phyloP scores from a whole-genome alignment of 1,140 invertebrate species.

The Sminthurides bifidus region DNA sequence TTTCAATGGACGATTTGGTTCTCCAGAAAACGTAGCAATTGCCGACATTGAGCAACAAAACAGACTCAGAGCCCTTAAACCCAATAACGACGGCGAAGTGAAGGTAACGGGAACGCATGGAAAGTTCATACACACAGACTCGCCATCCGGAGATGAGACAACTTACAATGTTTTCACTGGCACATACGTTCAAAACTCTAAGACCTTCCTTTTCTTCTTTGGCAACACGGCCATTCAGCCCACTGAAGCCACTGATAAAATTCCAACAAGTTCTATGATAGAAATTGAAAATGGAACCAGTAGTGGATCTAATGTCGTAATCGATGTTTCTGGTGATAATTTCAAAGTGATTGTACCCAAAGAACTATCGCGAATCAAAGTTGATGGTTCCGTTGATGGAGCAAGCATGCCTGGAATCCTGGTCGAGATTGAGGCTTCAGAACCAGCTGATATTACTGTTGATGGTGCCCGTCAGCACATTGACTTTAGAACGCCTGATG shows the following conservation, averaged over 20 bases:
- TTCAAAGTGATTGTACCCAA: conserved; percentile 32
- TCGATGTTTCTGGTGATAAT: conserved; percentile 34
- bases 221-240: conserved; percentile 33
- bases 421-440: conserved; percentile 33
- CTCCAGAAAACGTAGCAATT: conserved; percentile 9
- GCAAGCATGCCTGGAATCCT: conserved; percentile 33
- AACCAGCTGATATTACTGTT: conserved; percentile 28
- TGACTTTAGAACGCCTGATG: conserved; percentile 19
- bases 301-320: conserved; percentile 28
- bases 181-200: conserved; percentile 33
- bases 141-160: conserved; percentile 23
- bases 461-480: conserved; percentile 18
- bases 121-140: conserved; percentile 32
- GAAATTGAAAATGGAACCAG: conserved; percentile 28
- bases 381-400: conserved; percentile 31
- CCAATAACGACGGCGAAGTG: conserved; percentile 31
- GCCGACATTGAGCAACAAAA: conserved; percentile 15
- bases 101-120: conserved; percentile 34
- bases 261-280: conserved; percentile 17
- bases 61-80: conserved; percentile 15
- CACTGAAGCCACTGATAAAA: conserved; percentile 1
- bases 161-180: conserved; percentile 36
- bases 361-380: conserved; percentile 16
- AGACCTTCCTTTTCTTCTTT: conserved; percentile 36
- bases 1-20: conserved; percentile 19